phyloP scores from a whole-genome alignment of 2,113 vertebrate species.

The Petroica traversi region DNA sequence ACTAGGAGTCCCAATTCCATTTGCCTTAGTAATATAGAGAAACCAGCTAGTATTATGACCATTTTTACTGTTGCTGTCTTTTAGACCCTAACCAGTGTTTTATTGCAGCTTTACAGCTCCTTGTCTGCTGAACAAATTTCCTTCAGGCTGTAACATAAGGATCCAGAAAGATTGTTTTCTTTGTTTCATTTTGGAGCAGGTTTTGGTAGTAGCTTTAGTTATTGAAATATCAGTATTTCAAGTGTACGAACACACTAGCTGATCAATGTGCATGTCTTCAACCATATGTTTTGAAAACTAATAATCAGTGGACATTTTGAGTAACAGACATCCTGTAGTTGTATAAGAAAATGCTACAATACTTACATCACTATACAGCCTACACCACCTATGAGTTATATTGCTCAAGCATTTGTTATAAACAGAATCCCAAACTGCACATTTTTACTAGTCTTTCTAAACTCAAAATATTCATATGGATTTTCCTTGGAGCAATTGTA shows the following conservation, averaged over 20 bases:
- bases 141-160: not conserved
- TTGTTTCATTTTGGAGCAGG: not conserved
- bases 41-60: not conserved
- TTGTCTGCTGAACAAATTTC: not conserved
- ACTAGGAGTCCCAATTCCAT: not conserved
- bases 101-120: not conserved
- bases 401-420: not conserved
- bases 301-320: not conserved
- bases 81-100: not conserved
- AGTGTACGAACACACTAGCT: not conserved
- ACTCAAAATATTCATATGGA: not conserved
- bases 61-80: not conserved
- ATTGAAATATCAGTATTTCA: not conserved
- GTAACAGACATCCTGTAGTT: not conserved
- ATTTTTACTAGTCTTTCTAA: not conserved
- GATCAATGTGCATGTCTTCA: not conserved
- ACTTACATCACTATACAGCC: not conserved
- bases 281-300: not conserved
- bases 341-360: not conserved
- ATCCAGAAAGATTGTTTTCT: not conserved
- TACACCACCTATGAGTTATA: not conserved
- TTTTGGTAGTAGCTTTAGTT: not conserved
- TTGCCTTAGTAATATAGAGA: not conserved
- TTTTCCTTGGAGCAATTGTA: not conserved
- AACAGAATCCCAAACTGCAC: not conserved